Percentiles rank a stretch among this genome's conserved stretches.
phyloP scores from a whole-genome alignment of 2,113 vertebrate genomes.

The Barnardius zonarius region DNA sequence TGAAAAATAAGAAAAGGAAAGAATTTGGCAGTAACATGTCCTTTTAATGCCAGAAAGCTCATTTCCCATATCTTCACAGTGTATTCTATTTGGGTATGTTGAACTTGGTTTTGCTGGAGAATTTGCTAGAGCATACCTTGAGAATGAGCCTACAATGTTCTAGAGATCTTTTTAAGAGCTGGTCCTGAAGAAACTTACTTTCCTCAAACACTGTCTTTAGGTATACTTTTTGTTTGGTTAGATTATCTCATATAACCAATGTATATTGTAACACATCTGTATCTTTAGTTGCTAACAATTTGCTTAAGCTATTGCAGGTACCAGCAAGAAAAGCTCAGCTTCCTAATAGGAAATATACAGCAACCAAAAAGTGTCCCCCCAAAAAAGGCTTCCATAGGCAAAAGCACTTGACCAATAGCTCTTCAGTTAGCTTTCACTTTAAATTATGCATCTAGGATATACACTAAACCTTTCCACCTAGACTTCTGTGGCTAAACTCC shows the following conservation, averaged over 20 bases:
- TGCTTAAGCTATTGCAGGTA: not conserved
- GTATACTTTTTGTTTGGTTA: not conserved
- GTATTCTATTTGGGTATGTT: not conserved
- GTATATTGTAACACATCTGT: not conserved
- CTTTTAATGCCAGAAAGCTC: not conserved
- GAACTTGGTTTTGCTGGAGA: not conserved
- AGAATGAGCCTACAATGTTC: not conserved
- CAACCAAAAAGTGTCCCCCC: not conserved
- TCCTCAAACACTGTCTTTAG: not conserved
- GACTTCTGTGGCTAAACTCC: not conserved
- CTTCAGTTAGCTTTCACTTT: not conserved
- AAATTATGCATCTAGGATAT: not conserved
- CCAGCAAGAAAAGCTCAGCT: not conserved
- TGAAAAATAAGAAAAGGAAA: not conserved
- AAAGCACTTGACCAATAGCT: not conserved
- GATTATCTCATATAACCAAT: not conserved
- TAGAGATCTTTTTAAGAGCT: not conserved
- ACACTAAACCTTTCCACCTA: not conserved
- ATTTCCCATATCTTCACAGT: not conserved
- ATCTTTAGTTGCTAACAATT: not conserved
- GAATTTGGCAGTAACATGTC: not conserved
- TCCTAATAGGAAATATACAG: not conserved
- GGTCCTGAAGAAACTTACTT: not conserved
- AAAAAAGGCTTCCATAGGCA: not conserved
- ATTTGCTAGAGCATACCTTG: not conserved